A percentile compares a stretch with the other conserved stretches of the same genome.
phyloP scores from a whole-genome alignment of 2,888 invertebrate genomes.

The Epistrophe grossulariae region DNA sequence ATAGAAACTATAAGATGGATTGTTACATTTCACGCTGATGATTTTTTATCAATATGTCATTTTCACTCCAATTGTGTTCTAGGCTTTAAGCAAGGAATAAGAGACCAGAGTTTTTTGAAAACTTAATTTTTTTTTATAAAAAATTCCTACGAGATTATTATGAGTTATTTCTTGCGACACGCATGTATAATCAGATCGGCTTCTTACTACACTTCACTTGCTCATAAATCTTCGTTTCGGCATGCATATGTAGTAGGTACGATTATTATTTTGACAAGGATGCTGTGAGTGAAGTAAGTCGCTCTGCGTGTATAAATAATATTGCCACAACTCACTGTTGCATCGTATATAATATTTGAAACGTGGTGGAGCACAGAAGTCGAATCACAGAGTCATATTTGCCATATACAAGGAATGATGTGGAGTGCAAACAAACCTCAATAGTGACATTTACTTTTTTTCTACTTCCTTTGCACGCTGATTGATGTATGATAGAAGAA shows the following conservation, averaged over 20 bases:
- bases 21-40: too few species aligned
- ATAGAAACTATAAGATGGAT: too few species aligned
- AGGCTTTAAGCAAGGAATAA: too few species aligned
- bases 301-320: background rate
- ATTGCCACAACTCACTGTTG: slow-evolving; percentile 61
- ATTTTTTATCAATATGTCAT: too few species aligned
- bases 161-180: background rate
- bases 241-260: slow-evolving; percentile 28
- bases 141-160: too few species aligned
- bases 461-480: slow-evolving; percentile 59
- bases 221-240: slow-evolving; percentile 47
- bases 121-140: too few species aligned
- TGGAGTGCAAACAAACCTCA: slow-evolving; percentile 69
- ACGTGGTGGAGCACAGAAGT: slow-evolving; percentile 10
- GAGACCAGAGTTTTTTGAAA: too few species aligned
- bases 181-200: background rate
- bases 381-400: slow-evolving; percentile 16
- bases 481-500: slow-evolving; percentile 61
- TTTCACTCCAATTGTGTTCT: too few species aligned
- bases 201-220: background rate
- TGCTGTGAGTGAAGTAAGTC: slow-evolving; percentile 14
- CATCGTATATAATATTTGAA: slow-evolving; percentile 42
- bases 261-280: slow-evolving; percentile 39
- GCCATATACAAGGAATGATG: slow-evolving; percentile 14
- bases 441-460: slow-evolving; percentile 70